Percentiles rank a stretch among this genome's conserved stretches.
Evolutionary conservation across 2,113 vertebrate species (phyloP).

Genomic region (Nothocercus julius): DNA sequence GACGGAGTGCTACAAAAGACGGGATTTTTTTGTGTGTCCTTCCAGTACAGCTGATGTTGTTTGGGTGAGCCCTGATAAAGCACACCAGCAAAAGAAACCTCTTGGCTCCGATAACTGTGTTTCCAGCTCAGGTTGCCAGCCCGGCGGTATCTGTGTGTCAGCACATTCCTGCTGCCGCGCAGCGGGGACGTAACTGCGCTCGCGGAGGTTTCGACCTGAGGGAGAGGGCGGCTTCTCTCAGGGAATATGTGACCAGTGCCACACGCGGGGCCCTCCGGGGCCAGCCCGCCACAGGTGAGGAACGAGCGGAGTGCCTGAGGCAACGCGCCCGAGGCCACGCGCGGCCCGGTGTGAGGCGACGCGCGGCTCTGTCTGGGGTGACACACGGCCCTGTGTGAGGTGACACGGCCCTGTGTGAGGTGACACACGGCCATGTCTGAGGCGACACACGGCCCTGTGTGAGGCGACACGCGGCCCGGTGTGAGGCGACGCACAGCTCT

Average conservation of each 20-base stretch:
- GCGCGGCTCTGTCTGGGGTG: too few relatives aligned
- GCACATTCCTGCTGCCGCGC: constrained; percentile 48
- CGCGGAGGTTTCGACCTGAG: constrained; percentile 25
- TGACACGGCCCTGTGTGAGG: too few relatives aligned
- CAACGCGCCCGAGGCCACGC: not conserved
- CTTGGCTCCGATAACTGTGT: constrained; percentile 16
- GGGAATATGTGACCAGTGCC: not conserved
- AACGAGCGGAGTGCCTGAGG: not conserved
- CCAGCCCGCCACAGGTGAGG: not conserved
- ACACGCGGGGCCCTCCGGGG: not conserved
- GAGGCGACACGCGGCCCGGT: too few relatives aligned
- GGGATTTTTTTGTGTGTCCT: not conserved
- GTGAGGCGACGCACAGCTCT: too few relatives aligned
- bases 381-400: too few relatives aligned
- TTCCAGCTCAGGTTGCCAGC: constrained; percentile 30
- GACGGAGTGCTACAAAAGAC: constrained; percentile 6
- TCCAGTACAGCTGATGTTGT: not conserved
- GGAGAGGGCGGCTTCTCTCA: not conserved
- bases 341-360: too few relatives aligned
- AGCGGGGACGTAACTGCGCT: not conserved
- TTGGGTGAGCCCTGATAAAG: constrained; percentile 35
- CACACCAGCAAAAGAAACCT: constrained; percentile 19
- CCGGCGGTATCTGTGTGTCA: not conserved
- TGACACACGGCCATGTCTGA: too few relatives aligned
- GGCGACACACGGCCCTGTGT: too few relatives aligned